These are phyloP conservation scores for Mesodorylaimus sp. DNA, from an alignment of 2,888 invertebrate genomes.

Conservation along the genomic window DNA sequence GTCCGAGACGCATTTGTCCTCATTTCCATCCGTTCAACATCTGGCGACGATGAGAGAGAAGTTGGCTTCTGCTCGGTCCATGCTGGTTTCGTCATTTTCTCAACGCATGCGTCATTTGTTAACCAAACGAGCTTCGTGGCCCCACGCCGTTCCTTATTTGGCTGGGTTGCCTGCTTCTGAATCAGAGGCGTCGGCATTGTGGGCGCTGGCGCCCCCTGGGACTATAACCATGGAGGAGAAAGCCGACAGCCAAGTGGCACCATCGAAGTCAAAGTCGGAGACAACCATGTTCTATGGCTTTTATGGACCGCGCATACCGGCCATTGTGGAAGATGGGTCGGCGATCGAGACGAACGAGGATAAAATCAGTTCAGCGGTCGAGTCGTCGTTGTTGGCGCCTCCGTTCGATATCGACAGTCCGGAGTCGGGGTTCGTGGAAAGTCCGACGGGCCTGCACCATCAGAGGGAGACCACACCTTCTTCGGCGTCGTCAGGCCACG, in stretches of 20 bases:
- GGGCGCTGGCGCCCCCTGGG: too few species aligned
- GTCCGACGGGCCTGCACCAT: not conserved
- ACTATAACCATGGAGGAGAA: not conserved
- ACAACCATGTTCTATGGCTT: slow-evolving; percentile 11
- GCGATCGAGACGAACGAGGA: too few species aligned
- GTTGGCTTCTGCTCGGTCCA: not conserved
- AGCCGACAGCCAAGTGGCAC: not conserved
- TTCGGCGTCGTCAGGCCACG: not conserved
- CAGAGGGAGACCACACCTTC: slow-evolving; percentile 5
- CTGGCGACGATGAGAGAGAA: too few species aligned
- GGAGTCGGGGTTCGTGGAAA: slow-evolving; percentile 16
- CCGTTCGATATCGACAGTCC: slow-evolving; percentile 13
- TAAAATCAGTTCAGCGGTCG: slow-evolving; percentile 11
- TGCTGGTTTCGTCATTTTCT: not conserved
- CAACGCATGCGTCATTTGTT: not conserved
- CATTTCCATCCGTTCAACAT: too few species aligned
- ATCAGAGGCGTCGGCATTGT: not conserved
- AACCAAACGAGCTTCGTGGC: slow-evolving; percentile 1
- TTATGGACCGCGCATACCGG: not conserved
- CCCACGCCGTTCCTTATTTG: not conserved
- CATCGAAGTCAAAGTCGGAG: slow-evolving; percentile 8
- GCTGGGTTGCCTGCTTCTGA: not conserved
- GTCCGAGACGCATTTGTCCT: too few species aligned
- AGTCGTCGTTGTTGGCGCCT: slow-evolving; percentile 2
- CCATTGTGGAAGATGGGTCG: not conserved